These are phyloP conservation scores for Toxotes jaculatrix DNA, from an alignment of 2,113 vertebrate species.

Conservation along the genomic window DNA sequence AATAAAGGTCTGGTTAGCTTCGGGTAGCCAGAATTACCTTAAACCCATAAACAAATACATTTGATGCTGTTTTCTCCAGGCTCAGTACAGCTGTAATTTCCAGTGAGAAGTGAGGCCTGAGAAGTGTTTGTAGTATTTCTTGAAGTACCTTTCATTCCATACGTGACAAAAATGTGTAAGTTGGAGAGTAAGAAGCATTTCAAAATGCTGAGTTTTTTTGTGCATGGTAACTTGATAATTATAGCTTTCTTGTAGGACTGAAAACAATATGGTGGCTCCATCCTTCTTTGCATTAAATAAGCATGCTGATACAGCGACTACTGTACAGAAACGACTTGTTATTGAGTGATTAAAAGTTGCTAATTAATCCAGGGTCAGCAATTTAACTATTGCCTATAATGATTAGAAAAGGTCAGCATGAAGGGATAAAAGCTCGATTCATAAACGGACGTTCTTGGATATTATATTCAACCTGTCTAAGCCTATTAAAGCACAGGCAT, in stretches of 20 bases:
- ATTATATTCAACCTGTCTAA: constrained; percentile 36
- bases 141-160: not conserved
- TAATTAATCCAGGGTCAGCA: constrained; percentile 29
- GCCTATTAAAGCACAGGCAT: constrained; percentile 25
- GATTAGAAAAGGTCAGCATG: constrained; percentile 12
- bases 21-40: too few relatives aligned
- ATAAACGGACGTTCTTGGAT: not conserved
- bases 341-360: constrained; percentile 25
- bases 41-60: too few relatives aligned
- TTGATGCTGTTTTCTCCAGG: too few relatives aligned
- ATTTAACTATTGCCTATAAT: constrained; percentile 24
- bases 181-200: not conserved
- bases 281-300: not conserved
- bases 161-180: not conserved
- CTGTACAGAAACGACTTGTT: constrained; percentile 5
- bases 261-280: not conserved
- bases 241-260: not conserved
- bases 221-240: constrained; percentile 7
- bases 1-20: too few relatives aligned
- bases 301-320: not conserved
- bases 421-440: constrained; percentile 14
- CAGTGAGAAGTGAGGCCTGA: not conserved
- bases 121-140: not conserved
- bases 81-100: not conserved
- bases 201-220: not conserved